These are phyloP conservation scores for Drosophila triauraria DNA, from an alignment of 1,140 invertebrate species.

Conservation along the genomic window DNA sequence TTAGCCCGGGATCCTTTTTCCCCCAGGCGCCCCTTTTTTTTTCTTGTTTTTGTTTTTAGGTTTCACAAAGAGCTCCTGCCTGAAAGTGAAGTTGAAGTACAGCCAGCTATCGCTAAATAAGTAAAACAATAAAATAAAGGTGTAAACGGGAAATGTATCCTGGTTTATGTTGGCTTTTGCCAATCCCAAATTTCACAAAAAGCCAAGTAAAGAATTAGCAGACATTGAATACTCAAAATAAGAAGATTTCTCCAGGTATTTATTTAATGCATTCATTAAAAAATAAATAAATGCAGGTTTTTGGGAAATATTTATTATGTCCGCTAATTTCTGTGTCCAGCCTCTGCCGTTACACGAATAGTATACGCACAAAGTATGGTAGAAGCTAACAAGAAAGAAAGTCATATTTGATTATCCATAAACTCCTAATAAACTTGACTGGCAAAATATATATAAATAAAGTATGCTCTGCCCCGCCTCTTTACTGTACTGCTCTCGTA, in stretches of 20 bases:
- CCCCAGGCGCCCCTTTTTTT: conserved; percentile 9
- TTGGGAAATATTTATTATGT: background rate
- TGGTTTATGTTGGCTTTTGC: too few relatives aligned
- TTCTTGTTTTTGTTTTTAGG: conserved; percentile 3
- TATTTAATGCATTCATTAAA: background rate
- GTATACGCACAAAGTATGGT: too few relatives aligned
- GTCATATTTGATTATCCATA: conserved; percentile 1
- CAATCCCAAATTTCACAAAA: background rate
- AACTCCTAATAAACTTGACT: background rate
- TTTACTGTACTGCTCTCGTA: conserved; percentile 19
- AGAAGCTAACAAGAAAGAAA: background rate
- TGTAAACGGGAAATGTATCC: too few relatives aligned
- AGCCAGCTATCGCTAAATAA: conserved; percentile 14
- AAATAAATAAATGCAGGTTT: background rate
- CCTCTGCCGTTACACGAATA: too few relatives aligned
- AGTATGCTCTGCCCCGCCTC: conserved; percentile 6
- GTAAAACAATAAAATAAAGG: conserved; percentile 1
- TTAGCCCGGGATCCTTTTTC: conserved; percentile 18
- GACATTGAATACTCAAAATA: background rate
- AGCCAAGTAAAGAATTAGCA: background rate
- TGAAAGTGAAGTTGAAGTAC: conserved; percentile 47
- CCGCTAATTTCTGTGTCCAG: too few relatives aligned
- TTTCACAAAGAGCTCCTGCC: conserved; percentile 23
- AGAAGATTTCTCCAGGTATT: background rate
- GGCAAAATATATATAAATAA: conserved; percentile 2